Conservation (phyloP, 2,888 invertebrate species). For the Dryococelus australis region DNA sequence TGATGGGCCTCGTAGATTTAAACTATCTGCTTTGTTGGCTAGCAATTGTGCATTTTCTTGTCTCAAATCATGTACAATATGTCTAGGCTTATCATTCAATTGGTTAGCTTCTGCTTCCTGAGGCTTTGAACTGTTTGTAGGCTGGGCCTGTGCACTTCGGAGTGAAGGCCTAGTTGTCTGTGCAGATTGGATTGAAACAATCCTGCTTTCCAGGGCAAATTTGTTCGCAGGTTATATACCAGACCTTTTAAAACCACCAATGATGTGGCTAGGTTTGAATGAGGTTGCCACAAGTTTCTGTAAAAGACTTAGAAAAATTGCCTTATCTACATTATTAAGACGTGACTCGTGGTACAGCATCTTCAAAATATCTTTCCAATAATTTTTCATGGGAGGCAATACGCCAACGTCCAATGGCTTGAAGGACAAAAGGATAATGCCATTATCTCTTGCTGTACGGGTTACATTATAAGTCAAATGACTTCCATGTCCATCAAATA, state of each 20-base stretch:
- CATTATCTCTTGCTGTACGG: conserved; percentile 1
- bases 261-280: background rate
- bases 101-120: too few species aligned
- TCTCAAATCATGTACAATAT: too few species aligned
- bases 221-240: background rate
- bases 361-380: background rate
- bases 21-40: background rate
- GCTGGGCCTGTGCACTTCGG: too few species aligned
- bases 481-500: background rate
- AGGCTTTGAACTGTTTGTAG: too few species aligned
- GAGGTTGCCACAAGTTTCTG: conserved; percentile 5
- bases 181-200: too few species aligned
- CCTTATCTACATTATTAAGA: background rate
- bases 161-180: too few species aligned
- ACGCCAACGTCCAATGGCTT: background rate
- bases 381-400: too few species aligned
- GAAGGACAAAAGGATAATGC: conserved; percentile 9
- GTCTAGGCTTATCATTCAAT: too few species aligned
- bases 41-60: too few species aligned
- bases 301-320: background rate
- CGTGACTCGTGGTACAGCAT: background rate
- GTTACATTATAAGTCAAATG: conserved; percentile 8
- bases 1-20: too few species aligned
- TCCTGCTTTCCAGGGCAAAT: background rate
- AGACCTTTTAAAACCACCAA: background rate